phyloP scores from a whole-genome alignment of 2,113 vertebrate species.

The Lasiurus borealis region DNA sequence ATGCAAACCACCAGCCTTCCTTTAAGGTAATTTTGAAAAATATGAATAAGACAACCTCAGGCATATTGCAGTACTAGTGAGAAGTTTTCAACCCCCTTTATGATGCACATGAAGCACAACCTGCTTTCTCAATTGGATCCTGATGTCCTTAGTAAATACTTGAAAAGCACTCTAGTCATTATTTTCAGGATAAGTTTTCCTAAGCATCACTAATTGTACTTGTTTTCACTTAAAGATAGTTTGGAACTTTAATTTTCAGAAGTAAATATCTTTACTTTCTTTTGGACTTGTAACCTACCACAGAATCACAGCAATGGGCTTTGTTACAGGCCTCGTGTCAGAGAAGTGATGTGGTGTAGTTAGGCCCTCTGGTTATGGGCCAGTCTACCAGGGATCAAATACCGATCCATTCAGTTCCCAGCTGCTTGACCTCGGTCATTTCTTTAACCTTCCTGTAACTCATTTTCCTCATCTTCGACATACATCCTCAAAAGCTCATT shows the following conservation, averaged over 20 bases:
- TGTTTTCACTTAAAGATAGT: neutral
- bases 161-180: neutral
- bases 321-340: neutral
- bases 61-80: neutral
- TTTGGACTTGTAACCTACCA: neutral
- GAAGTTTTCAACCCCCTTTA: neutral
- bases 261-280: neutral
- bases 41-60: neutral
- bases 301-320: neutral
- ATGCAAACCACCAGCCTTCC: neutral
- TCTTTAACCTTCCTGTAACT: conserved; percentile 34
- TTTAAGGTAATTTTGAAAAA: neutral
- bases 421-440: neutral
- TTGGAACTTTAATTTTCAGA: neutral
- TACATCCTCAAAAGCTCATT: conserved; percentile 47
- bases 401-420: neutral
- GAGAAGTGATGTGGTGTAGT: neutral
- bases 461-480: conserved; percentile 37
- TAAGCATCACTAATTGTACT: neutral
- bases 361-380: fast-evolving
- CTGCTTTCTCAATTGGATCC: neutral
- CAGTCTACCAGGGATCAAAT: neutral
- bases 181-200: neutral
- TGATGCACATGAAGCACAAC: neutral
- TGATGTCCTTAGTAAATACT: neutral